Percentiles rank a stretch among this genome's conserved stretches.
phyloP scores from a whole-genome alignment of 2,113 vertebrate genomes.

The Oceanites oceanicus region DNA sequence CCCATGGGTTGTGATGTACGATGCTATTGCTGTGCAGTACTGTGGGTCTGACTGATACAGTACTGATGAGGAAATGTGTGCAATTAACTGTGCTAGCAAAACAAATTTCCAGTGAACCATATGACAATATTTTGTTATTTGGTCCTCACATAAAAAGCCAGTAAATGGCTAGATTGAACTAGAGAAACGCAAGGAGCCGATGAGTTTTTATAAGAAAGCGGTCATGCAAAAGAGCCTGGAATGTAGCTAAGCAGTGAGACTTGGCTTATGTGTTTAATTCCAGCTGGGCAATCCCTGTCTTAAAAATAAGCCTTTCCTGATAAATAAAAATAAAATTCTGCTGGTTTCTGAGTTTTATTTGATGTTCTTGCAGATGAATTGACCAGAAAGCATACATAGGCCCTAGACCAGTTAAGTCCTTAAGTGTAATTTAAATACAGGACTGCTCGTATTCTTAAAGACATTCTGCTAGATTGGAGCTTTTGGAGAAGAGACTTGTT shows the following conservation, averaged over 20 bases:
- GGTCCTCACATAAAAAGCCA: neutral
- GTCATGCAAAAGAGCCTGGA: neutral
- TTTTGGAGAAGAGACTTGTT: neutral
- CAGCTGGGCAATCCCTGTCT: neutral
- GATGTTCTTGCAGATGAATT: neutral
- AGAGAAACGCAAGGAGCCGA: neutral
- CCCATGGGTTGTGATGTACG: neutral
- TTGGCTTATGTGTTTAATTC: neutral
- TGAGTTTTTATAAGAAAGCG: neutral
- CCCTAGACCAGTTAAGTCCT: neutral
- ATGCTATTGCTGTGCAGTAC: neutral
- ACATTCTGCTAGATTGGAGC: neutral
- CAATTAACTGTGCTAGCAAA: neutral
- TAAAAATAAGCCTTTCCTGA: neutral
- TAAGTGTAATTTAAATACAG: neutral
- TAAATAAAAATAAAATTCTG: neutral
- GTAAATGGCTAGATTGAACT: neutral
- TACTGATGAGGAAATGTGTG: neutral
- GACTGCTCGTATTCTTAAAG: neutral
- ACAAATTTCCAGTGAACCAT: neutral
- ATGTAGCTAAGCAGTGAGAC: neutral
- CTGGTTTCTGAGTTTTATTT: neutral
- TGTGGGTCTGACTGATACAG: neutral
- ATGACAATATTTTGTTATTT: neutral
- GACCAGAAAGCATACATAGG: neutral